phyloP scores from a whole-genome alignment of 30 jellyfish, hydroid and myxozoan species.

The Calvadosia cruxmelitensis region DNA sequence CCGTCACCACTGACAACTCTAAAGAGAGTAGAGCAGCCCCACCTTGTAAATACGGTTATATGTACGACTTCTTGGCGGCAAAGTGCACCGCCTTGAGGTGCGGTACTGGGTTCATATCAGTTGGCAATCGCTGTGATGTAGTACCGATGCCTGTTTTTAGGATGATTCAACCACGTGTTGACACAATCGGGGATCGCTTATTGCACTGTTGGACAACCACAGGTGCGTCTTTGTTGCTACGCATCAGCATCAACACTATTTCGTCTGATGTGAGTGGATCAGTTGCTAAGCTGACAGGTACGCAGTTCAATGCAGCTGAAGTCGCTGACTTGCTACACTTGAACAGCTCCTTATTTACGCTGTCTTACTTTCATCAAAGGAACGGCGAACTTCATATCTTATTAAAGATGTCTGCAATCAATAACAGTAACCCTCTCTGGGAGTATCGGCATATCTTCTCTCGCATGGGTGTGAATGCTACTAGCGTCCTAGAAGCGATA shows the following conservation, averaged over 20 bases:
- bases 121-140: neutral
- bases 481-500: neutral
- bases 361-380: neutral
- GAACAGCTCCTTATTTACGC: neutral
- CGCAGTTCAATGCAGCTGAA: neutral
- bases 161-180: neutral
- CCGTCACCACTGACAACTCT: no score
- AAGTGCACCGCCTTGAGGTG: neutral
- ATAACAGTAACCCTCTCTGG: neutral
- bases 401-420: neutral
- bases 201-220: neutral
- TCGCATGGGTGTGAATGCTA: neutral
- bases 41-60: neutral
- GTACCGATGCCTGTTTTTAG: neutral
- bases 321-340: neutral
- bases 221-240: neutral
- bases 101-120: neutral
- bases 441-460: neutral
- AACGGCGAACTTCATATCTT: neutral
- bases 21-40: no score
- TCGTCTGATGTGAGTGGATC: no score
- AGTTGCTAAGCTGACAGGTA: no score
- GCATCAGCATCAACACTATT: no score
- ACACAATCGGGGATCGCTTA: neutral
- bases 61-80: neutral